Evolutionary conservation across 2,888 invertebrate species (phyloP), one percentile per base, ranked within the genome.

Genomic region (Sialis lutaria): DNA sequence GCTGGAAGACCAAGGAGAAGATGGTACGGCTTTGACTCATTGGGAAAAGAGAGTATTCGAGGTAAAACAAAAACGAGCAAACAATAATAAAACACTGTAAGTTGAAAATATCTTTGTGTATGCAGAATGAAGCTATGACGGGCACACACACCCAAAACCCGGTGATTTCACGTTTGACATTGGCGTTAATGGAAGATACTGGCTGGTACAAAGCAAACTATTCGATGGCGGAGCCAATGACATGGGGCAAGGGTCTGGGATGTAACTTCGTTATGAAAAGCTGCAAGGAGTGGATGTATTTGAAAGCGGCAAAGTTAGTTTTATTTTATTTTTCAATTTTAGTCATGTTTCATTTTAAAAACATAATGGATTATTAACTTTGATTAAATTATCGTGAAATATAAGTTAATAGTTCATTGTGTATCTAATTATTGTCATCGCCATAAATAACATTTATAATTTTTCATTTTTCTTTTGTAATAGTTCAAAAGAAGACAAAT

Each of bases 21-120:
- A 96, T 54, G 98, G 98, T 0, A 98, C 98, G 0, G 85, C 89
- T 0, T 69, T 96, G 41, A 97, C 97, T 0, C 98, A 99, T 61
- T 98, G 97, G 97, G 98, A 99, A 67, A 99, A 99, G 61, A 69
- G 98, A 47, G 81, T 97, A 2, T 92, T 97, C 63, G 98, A 98
- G 77, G 93, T 92, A 58, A 63, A 37, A 37, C 12, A 1, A 6
- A 37, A 22, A 4, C 22, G 22, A 22, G 22, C 22, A 22, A 22
- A 22, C 4, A 4, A 22, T 4, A 22, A 22, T 22, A 22, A n/a
- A n/a, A 22, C 22, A 22, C 2, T 22, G 22, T 22, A 22, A 22
- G 6, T 37, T 7, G 12, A 5, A 9, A 35, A 35, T 44, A 33
- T 13, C 32, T 42, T 42, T 42, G 47, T 41, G 41, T 48, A 50